Evolutionary conservation across 2,113 vertebrate species (phyloP).

Genomic region (Circaetus gallicus): DNA sequence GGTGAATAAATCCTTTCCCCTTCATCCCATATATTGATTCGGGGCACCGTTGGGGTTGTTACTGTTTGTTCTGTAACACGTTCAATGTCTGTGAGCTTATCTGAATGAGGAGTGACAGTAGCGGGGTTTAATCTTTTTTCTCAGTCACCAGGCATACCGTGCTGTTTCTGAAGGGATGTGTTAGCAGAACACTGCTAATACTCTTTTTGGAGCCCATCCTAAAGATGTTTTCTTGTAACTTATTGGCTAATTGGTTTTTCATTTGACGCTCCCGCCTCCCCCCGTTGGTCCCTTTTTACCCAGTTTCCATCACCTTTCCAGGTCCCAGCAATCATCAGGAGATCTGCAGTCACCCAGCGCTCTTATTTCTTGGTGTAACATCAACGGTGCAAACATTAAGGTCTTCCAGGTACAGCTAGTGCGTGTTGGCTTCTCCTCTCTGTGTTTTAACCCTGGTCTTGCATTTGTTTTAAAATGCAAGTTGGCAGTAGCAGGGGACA

Average conservation of each 20-base stretch:
- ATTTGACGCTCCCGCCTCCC: background rate
- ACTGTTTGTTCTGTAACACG: background rate
- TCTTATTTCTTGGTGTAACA: background rate
- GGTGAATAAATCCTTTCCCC: background rate
- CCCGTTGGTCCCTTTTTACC: background rate
- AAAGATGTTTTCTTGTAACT: background rate
- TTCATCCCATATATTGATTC: background rate
- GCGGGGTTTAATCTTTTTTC: background rate
- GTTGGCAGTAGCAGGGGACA: background rate
- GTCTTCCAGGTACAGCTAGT: background rate
- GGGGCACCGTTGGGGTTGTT: background rate
- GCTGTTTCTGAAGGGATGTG: background rate
- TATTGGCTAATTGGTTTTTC: background rate
- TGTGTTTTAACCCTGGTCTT: background rate
- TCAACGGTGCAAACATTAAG: background rate
- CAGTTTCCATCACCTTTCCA: background rate
- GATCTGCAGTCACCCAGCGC: background rate
- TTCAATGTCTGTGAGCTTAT: background rate
- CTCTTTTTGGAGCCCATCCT: background rate
- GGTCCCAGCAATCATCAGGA: background rate
- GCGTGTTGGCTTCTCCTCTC: background rate
- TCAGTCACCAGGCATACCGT: background rate
- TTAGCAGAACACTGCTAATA: background rate
- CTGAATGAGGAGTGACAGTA: background rate
- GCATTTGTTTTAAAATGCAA: background rate